Conservation (phyloP, 1,140 invertebrate genomes). For the Platyscapa corneri region DNA sequence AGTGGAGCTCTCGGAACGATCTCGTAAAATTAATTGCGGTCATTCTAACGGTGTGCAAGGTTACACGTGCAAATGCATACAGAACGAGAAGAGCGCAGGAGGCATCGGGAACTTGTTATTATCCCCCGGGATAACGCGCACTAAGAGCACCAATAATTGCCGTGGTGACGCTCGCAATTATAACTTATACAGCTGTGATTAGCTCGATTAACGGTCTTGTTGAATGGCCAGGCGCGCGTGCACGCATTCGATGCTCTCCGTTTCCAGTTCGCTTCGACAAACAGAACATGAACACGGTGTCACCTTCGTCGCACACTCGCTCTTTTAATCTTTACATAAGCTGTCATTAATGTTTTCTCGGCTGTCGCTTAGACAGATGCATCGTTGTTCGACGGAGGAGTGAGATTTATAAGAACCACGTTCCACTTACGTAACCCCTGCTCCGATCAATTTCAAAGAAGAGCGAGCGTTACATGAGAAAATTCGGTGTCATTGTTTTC, state of each 20-base stretch:
- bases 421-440: neutral
- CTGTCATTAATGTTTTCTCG: slow-evolving; percentile 29
- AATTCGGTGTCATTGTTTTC: too few species aligned
- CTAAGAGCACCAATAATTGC: slow-evolving; percentile 53
- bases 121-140: slow-evolving; percentile 49
- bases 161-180: slow-evolving; percentile 13
- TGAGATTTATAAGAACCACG: neutral
- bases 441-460: neutral
- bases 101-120: slow-evolving; percentile 50
- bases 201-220: slow-evolving; percentile 43
- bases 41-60: slow-evolving; percentile 54
- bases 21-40: slow-evolving; percentile 57
- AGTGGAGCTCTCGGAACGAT: neutral
- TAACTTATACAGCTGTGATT: slow-evolving; percentile 12
- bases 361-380: neutral
- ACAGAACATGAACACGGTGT: neutral
- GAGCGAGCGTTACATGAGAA: too few species aligned
- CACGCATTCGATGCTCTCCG: neutral
- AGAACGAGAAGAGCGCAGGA: neutral
- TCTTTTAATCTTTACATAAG: slow-evolving; percentile 45
- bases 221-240: neutral
- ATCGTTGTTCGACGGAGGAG: neutral
- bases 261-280: neutral
- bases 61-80: neutral
- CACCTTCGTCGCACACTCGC: neutral